Evolutionary conservation across 2,888 invertebrate genomes (phyloP).

Genomic region (Gnatocerus cornutus): DNA sequence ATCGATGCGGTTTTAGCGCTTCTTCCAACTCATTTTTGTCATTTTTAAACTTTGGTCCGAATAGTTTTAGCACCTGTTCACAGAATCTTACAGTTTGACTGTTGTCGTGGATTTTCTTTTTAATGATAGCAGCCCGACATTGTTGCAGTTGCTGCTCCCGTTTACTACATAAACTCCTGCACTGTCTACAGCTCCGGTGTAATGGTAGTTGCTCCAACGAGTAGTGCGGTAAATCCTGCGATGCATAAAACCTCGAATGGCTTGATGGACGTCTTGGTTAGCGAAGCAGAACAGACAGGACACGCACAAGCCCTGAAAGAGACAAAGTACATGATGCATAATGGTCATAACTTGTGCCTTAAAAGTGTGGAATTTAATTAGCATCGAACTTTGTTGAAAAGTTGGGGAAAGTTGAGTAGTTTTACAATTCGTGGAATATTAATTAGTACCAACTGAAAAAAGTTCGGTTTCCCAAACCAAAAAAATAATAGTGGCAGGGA

Average conservation of each 20-base stretch:
- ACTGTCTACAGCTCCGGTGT: constrained; percentile 65
- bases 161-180: constrained; percentile 66
- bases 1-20: constrained; percentile 6
- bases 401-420: too few relatives aligned
- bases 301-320: constrained; percentile 78
- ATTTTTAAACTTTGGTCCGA: constrained; percentile 16
- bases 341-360: neutral
- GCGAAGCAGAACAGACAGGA: constrained; percentile 83
- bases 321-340: neutral
- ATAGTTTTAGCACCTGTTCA: constrained; percentile 3
- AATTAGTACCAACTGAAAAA: too few relatives aligned
- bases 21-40: constrained; percentile 3
- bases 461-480: too few relatives aligned
- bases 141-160: constrained; percentile 64
- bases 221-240: constrained; percentile 64
- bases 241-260: constrained; percentile 71
- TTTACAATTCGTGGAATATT: too few relatives aligned
- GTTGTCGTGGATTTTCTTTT: constrained; percentile 59
- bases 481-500: too few relatives aligned
- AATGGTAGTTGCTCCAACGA: constrained; percentile 64
- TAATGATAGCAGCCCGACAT: constrained; percentile 61
- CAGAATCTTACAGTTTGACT: constrained; percentile 41
- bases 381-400: too few relatives aligned
- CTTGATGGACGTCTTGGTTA: constrained; percentile 81
- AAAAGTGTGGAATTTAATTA: neutral